Percentiles rank a stretch among this genome's conserved stretches.
phyloP scores from a whole-genome alignment of 2,888 invertebrate genomes.

The Lamproptera curius region DNA sequence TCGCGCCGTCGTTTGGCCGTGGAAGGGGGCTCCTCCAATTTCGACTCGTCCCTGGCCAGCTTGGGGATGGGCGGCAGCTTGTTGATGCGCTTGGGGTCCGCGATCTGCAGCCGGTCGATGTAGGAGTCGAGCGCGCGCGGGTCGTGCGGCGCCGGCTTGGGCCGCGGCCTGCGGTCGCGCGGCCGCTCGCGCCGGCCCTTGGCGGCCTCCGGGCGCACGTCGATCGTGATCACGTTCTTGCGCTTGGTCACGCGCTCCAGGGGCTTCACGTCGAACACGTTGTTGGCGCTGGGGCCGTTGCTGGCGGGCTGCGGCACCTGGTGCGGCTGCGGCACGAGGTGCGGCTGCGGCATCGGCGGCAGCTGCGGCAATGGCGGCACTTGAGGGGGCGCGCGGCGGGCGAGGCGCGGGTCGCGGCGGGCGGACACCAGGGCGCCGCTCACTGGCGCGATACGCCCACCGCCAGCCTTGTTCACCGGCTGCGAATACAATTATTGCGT shows the following conservation, averaged over 20 bases:
- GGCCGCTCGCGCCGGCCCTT: slow-evolving; percentile 19
- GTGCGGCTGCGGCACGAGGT: slow-evolving; percentile 20
- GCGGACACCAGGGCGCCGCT: slow-evolving; percentile 50
- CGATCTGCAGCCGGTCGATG: slow-evolving; percentile 39
- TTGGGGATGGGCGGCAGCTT: slow-evolving; percentile 69
- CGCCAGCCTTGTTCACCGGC: slow-evolving; percentile 50
- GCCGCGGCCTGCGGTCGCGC: slow-evolving; percentile 34
- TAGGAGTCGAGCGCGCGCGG: slow-evolving; percentile 32
- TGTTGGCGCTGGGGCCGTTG: slow-evolving; percentile 42
- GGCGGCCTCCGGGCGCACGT: slow-evolving; percentile 45
- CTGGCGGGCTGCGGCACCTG: slow-evolving; percentile 22
- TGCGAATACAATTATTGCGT: slow-evolving; percentile 32
- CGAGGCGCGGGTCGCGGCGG: slow-evolving; percentile 51
- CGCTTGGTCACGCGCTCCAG: slow-evolving; percentile 61
- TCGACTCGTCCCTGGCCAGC: slow-evolving; percentile 37
- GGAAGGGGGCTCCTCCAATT: slow-evolving; percentile 4
- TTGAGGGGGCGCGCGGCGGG: slow-evolving; percentile 34
- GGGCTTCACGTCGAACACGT: slow-evolving; percentile 71
- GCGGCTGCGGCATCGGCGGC: slow-evolving; percentile 20
- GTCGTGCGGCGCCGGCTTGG: slow-evolving; percentile 15
- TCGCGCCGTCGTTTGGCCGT: slow-evolving; percentile 40
- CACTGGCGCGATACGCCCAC: slow-evolving; percentile 60
- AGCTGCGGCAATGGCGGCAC: slow-evolving; percentile 14
- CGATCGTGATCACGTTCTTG: slow-evolving; percentile 69
- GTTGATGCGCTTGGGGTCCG: slow-evolving; percentile 52